A percentile compares a stretch with the other conserved stretches of the same genome.
phyloP scores from a whole-genome alignment of 2,888 invertebrate species.

The Clistopyga incitator region DNA sequence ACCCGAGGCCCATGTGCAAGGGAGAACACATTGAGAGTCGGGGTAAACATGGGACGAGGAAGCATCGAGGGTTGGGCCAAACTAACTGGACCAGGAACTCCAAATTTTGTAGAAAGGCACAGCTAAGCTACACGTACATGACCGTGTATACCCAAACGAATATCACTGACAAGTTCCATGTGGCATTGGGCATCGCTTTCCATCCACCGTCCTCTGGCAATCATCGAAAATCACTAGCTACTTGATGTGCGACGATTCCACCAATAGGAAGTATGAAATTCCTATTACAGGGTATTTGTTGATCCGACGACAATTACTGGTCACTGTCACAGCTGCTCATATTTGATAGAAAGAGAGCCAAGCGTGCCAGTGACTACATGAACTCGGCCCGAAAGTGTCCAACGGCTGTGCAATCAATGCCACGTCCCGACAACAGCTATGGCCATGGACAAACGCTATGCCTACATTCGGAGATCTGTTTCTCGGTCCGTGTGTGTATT shows the following conservation, averaged over 20 bases:
- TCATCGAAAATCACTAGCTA: slow-evolving; percentile 29
- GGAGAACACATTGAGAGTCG: slow-evolving; percentile 14
- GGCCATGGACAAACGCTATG: background rate
- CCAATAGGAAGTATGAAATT: background rate
- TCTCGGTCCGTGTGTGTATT: background rate
- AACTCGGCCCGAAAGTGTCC: background rate
- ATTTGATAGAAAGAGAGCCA: slow-evolving; percentile 2
- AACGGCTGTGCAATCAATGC: background rate
- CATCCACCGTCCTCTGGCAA: background rate
- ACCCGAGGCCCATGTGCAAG: slow-evolving; percentile 1
- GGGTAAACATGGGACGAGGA: slow-evolving; percentile 9
- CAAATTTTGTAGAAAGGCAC: background rate
- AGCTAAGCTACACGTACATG: background rate
- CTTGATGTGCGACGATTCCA: slow-evolving; percentile 11
- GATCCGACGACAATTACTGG: background rate
- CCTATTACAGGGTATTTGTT: background rate
- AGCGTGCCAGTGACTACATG: background rate
- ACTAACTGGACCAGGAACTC: background rate
- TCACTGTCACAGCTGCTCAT: background rate
- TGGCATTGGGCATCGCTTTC: slow-evolving; percentile 11
- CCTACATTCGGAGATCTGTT: slow-evolving; percentile 19
- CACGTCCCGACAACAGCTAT: background rate
- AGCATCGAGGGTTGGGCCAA: background rate
- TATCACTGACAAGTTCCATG: slow-evolving; percentile 2
- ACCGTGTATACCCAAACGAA: background rate